Evolutionary conservation across 2,113 vertebrate species (phyloP).

Genomic region (Leucopsar rothschildi): DNA sequence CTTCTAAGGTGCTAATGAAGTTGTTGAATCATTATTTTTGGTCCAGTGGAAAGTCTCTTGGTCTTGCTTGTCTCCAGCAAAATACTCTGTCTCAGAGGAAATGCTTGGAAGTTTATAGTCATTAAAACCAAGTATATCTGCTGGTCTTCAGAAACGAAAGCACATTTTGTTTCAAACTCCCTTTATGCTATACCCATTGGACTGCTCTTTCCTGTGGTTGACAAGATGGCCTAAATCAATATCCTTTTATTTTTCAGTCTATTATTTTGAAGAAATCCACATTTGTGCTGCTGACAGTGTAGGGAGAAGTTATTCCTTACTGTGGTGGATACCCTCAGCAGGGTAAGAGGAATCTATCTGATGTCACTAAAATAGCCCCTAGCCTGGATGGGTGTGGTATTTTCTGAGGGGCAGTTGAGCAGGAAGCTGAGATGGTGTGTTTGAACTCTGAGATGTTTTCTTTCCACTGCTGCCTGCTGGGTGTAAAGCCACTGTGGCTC

Average conservation of each 20-base stretch:
- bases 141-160: neutral
- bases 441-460: neutral
- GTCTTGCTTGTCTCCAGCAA: neutral
- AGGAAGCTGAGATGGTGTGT: neutral
- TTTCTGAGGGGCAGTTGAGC: neutral
- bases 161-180: neutral
- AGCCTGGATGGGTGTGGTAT: neutral
- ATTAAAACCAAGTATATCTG: neutral
- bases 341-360: neutral
- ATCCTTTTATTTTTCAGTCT: slow-evolving; percentile 43
- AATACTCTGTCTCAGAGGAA: neutral
- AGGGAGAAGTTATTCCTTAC: neutral
- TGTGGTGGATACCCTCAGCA: neutral
- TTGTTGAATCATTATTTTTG: neutral
- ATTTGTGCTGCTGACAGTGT: neutral
- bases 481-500: neutral
- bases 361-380: neutral
- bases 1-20: neutral
- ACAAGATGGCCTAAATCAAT: slow-evolving; percentile 28
- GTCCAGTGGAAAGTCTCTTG: neutral
- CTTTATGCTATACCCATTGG: neutral
- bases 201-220: slow-evolving; percentile 27
- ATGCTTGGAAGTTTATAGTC: neutral
- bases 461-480: neutral
- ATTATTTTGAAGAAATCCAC: slow-evolving; percentile 30